Base-by-base conservation (phyloP, 2,797 vertebrate species). In the Tadarida brasiliensis region DNA sequence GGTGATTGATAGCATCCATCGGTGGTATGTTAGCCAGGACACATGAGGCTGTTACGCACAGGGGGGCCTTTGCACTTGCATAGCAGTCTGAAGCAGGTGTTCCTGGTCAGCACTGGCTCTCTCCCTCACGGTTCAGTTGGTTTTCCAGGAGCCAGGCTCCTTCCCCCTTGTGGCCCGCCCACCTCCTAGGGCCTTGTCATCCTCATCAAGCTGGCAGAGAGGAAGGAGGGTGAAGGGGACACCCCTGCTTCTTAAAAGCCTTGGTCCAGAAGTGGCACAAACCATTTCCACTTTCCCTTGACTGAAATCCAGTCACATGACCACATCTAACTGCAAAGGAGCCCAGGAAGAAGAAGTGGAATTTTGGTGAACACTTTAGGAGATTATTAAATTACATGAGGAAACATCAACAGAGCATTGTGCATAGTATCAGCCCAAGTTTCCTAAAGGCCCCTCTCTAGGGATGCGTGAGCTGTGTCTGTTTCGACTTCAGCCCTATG, bases 91-190 rank as follows among this genome's bases (percentile, higher is more conserved):
- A 90, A 82, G 67, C 77, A 70, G 68, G 54, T 8, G 44, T 35
- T 61, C 33, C 70, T 57, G 14, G n/a, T 49, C 51, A 87, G 78
- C n/a, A 33, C 26, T 57, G 44, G 33, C 70, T 95, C 12, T 80
- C 44, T 84, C 49, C 12, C 67, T 47, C 26, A 12, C 17, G 86
- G 57, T 63, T 96, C 39, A 6, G 1, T 5, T 77, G 35, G 16
- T 22, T 87, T 95, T 94, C 71, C 47, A 88, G 77, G 76, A 84
- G 33, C 71, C 81, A 20, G 80, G 17, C 28, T 94, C 74, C 28
- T 33, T 14, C 28, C 39, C 15, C 22, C 33, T 63, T 70, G 47
- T 35, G 67, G 22, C 47, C 73, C 7, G 9, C 51, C 44, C 3
- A 0, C 4, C 8, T 3, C 22, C 22, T 67, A 2, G 8, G 26